phyloP scores from a whole-genome alignment of 1,140 invertebrate species.

The Brachionus rotundiformis region DNA sequence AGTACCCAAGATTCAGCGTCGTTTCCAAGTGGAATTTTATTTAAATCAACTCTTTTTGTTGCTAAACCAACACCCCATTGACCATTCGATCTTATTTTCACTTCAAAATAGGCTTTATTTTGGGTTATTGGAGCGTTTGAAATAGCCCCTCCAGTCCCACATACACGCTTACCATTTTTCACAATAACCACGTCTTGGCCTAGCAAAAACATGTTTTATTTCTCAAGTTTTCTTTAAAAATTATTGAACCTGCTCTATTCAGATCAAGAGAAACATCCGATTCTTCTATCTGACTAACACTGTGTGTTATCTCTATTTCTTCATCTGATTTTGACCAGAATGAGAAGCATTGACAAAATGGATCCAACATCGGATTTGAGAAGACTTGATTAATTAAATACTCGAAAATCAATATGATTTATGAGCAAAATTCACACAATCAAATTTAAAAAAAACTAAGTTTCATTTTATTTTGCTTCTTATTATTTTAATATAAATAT shows the following conservation, averaged over 20 bases:
- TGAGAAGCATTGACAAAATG: slow-evolving; percentile 17
- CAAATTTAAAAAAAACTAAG: neutral
- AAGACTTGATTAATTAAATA: neutral
- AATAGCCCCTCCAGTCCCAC: slow-evolving; percentile 84
- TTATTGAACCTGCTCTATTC: neutral
- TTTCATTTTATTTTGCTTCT: slow-evolving; percentile 5
- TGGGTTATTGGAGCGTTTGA: slow-evolving; percentile 84
- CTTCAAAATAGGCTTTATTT: slow-evolving; percentile 98
- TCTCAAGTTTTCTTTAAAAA: neutral
- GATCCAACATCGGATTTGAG: slow-evolving; percentile 1
- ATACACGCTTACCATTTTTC: slow-evolving; percentile 89
- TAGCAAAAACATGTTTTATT: neutral
- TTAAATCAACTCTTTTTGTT: slow-evolving; percentile 80
- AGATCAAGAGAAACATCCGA: slow-evolving; percentile 27
- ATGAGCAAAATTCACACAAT: neutral
- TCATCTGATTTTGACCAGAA: slow-evolving; percentile 29
- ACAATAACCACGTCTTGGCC: slow-evolving; percentile 96
- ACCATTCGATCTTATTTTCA: slow-evolving; percentile 90
- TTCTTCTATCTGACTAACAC: neutral
- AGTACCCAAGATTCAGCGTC: slow-evolving; percentile 90
- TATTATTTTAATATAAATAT: neutral
- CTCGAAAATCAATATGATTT: neutral
- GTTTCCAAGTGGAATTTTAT: slow-evolving; percentile 77
- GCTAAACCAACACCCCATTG: slow-evolving; percentile 91
- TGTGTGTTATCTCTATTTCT: neutral